Base-by-base conservation (phyloP, 2,888 invertebrate genomes). In the Allolobophora icterica region DNA sequence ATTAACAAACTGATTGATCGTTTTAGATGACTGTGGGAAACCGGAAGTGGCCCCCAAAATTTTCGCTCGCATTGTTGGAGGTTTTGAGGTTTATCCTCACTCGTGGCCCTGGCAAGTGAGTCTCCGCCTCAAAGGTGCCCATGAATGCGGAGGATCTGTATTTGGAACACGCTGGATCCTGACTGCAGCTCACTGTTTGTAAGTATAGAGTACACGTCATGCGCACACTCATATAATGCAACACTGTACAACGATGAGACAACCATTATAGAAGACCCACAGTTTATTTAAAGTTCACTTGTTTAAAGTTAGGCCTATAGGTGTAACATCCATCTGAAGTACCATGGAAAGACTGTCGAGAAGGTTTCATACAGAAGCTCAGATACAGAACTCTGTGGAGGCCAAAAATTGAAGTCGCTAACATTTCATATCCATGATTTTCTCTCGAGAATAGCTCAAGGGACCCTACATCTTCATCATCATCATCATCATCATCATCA, bases 31-130 rank as follows among this genome's bases (percentile, higher is more conserved):
- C n/a, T 92, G 92, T 42, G 92, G 92, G 19, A 38, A 40, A 24
- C 92, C 92, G 5, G 91, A 89, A 17, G 91, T 92, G 24, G 40
- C 38, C 30, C 92, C 92, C 35, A 92, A 90, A 35, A 84, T 89
- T 33, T 58, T 58, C 52, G 42, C 52, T 71, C 89, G 92, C 13
- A 92, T 92, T 34, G 92, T 92, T 30, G 92, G 92, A 34, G 92
- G 92, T 15, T 92, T 90, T 84, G 89, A 71, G n/a, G 71, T n/a
- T 4, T n/a, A 71, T n/a, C 71, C 71, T 1, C 71, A 71, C 8
- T 71, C 71, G 34, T 92, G 92, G 92, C 92, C 92, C 13, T 92
- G 92, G 92, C 89, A 83, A n/a, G 8, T 71, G 8, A 71, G 71
- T 71, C 30, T 71, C n/a, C 71, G 71, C n/a, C 13, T n/a, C n/a